Evolutionary conservation across 2,113 vertebrate species (phyloP).

Genomic region (Nasalis larvatus): DNA sequence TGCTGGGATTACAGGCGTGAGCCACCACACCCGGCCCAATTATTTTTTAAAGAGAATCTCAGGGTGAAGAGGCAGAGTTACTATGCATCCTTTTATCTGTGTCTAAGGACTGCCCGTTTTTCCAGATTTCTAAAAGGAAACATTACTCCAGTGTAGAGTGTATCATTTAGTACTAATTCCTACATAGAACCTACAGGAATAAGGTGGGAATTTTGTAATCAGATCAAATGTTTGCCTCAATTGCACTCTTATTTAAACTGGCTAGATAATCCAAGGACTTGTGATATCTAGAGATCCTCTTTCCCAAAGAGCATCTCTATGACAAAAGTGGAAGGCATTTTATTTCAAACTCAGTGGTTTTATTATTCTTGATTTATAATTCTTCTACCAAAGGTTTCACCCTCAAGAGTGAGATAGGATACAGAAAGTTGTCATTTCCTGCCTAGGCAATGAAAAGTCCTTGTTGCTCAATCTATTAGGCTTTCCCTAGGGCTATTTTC

Average conservation of each 20-base stretch:
- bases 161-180: background rate
- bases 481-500: background rate
- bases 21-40: no score
- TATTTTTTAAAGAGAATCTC: background rate
- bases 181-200: background rate
- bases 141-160: background rate
- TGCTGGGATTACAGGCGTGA: no score
- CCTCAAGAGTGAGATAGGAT: background rate
- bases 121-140: conserved; percentile 23
- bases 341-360: conserved; percentile 6
- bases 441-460: background rate
- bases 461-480: background rate
- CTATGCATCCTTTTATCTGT: background rate
- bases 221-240: background rate
- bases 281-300: background rate
- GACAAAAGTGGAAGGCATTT: background rate
- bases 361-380: conserved; percentile 4
- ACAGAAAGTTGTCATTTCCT: background rate
- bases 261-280: background rate
- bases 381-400: background rate
- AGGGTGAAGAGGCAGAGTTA: background rate
- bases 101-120: background rate
- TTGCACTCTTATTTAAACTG: background rate
- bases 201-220: background rate
- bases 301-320: background rate